phyloP scores from a whole-genome alignment of 1,140 invertebrate genomes.

The Charaxes varanes region DNA sequence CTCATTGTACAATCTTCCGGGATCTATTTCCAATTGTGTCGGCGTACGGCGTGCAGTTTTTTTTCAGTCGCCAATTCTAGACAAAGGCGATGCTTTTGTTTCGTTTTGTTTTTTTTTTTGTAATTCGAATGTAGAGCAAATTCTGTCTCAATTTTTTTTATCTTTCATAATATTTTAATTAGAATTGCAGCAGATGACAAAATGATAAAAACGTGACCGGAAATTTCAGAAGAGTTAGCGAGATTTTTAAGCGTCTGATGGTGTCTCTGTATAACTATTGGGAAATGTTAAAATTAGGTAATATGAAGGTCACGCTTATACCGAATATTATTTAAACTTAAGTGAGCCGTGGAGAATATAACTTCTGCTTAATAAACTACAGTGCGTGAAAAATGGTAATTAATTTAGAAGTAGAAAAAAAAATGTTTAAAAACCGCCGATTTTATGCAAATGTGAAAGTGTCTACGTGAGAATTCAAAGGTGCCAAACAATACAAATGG shows the following conservation, averaged over 20 bases:
- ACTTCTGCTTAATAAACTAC: too few species aligned
- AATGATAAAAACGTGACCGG: too few species aligned
- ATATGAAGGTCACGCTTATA: too few species aligned
- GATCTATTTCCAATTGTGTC: slow-evolving; percentile 27
- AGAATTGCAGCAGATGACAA: too few species aligned
- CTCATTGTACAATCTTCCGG: slow-evolving; percentile 70
- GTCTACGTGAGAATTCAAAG: slow-evolving; percentile 51
- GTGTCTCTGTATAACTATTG: too few species aligned
- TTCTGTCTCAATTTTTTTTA: not conserved
- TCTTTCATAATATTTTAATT: slow-evolving; percentile 15
- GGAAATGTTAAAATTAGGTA: too few species aligned
- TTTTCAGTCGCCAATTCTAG: slow-evolving; percentile 13
- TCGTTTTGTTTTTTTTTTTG: slow-evolving; percentile 6
- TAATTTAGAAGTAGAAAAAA: too few species aligned
- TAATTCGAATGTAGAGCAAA: slow-evolving; percentile 6
- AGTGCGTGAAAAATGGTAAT: too few species aligned
- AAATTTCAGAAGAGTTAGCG: too few species aligned
- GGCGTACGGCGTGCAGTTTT: slow-evolving; percentile 16
- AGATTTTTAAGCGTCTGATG: too few species aligned
- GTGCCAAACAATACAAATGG: slow-evolving; percentile 59
- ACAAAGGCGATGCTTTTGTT: slow-evolving; percentile 12
- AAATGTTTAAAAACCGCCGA: not conserved
- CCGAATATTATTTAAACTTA: too few species aligned
- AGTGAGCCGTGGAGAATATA: too few species aligned
- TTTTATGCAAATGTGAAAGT: not conserved